Percentiles rank a stretch among this genome's conserved stretches.
phyloP scores from a whole-genome alignment of 2,888 invertebrate genomes.

The Papilio gigon region DNA sequence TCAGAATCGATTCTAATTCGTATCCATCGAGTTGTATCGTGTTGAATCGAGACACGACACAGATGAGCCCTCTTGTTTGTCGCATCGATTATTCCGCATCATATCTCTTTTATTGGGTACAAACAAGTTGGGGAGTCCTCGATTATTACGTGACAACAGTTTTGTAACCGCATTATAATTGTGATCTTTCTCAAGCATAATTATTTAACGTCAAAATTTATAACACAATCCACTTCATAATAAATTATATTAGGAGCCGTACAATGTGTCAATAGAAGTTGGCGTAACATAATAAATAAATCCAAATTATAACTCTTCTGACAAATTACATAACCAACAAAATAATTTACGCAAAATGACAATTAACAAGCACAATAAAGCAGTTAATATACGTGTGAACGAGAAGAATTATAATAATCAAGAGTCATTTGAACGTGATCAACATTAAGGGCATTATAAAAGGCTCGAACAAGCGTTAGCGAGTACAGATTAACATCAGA shows the following conservation, averaged over 20 bases:
- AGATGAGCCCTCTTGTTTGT: slow-evolving; percentile 76
- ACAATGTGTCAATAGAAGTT: no score
- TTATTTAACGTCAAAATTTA: not conserved
- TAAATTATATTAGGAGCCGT: no score
- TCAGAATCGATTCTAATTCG: slow-evolving; percentile 47
- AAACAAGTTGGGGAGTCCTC: slow-evolving; percentile 46
- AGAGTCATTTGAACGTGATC: slow-evolving; percentile 33
- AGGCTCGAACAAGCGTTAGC: slow-evolving; percentile 53
- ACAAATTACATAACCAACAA: not conserved
- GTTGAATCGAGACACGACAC: slow-evolving; percentile 62
- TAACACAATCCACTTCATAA: no score
- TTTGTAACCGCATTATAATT: slow-evolving; percentile 12
- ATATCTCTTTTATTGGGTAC: slow-evolving; percentile 74
- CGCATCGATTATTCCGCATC: slow-evolving; percentile 80
- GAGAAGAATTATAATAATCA: slow-evolving; percentile 31
- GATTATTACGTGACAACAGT: slow-evolving; percentile 37
- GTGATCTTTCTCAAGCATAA: not conserved
- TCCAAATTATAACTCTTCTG: not conserved
- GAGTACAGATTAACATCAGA: slow-evolving; percentile 59
- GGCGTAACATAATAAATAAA: not conserved
- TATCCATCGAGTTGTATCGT: slow-evolving; percentile 49
- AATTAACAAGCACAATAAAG: slow-evolving; percentile 14
- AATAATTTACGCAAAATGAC: slow-evolving; percentile 7
- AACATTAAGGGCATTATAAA: slow-evolving; percentile 29
- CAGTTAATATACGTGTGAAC: slow-evolving; percentile 29